phyloP scores from a whole-genome alignment of 1,140 invertebrate species.

The Drosophila kikkawai region DNA sequence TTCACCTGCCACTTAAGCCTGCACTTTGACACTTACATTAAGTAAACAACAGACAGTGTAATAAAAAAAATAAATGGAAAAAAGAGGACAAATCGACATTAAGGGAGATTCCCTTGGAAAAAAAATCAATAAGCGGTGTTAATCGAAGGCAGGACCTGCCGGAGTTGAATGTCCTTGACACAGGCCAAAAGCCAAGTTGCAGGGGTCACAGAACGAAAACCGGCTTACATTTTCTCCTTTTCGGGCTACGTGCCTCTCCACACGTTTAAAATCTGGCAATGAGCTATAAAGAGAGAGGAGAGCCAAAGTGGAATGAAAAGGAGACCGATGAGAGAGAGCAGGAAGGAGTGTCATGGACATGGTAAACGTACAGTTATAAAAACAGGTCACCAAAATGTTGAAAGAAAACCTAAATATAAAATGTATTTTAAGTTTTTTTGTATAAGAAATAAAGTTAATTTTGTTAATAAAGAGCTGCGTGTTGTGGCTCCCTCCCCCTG shows the following conservation, averaged over 20 bases:
- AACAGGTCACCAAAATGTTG: neutral
- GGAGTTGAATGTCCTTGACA: constrained; percentile 73
- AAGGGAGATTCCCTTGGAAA: constrained; percentile 1
- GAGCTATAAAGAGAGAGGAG: constrained; percentile 7
- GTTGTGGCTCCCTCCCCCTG: neutral
- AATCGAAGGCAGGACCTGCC: constrained; percentile 23
- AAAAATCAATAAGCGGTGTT: constrained; percentile 55
- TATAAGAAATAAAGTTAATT: too few species aligned
- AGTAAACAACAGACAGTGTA: neutral
- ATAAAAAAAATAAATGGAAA: constrained; percentile 4
- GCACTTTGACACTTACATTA: constrained; percentile 16
- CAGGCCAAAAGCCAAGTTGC: constrained; percentile 34
- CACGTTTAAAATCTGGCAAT: constrained; percentile 29
- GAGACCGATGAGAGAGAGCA: constrained; percentile 8
- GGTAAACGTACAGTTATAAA: neutral
- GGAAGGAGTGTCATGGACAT: neutral
- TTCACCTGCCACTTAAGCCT: constrained; percentile 22
- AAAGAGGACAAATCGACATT: neutral
- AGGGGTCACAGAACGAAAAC: constrained; percentile 37
- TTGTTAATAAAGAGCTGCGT: too few species aligned
- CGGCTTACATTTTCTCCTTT: constrained; percentile 15
- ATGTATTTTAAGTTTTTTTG: too few species aligned
- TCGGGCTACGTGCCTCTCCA: constrained; percentile 56
- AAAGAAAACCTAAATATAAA: too few species aligned
- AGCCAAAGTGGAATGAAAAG: constrained; percentile 1